Evolutionary conservation across 2,113 vertebrate genomes (phyloP), one percentile per base, ranked within the genome.

Genomic region (Cacatua alba): DNA sequence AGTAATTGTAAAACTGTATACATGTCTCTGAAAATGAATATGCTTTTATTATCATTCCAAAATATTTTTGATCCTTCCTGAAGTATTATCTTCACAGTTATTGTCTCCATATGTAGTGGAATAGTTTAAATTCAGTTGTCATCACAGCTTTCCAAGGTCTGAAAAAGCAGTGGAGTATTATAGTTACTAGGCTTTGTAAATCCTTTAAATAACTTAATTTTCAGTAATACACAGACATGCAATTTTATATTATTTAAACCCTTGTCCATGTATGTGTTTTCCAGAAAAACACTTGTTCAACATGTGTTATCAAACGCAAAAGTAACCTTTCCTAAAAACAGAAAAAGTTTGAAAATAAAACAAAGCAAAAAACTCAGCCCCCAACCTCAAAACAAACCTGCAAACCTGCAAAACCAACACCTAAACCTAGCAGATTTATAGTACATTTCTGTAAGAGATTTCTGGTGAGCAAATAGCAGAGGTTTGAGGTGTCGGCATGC

Each of bases 401-500:
- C 33, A 59, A 46, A 48, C 11, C 10, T 48, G 19, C 6, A 65
- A 81, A 91, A 6, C 5, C 33, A 48, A 35, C 18, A 52, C 6
- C 23, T 72, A 81, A 69, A 37, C 6, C 39, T 35, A 44, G 41
- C 8, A 69, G 33, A 51, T 59, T 51, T 28, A 33, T 18, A 46
- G 23, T 13, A 44, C 13, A 31, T 46, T 63, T 43, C 18, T 1
- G 2, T 20, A 11, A 43, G 23, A 76, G 19, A 13, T 41, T 68
- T 80, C 19, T 25, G 43, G 28, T 4, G 5, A 51, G 7, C 28
- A 76, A 80, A 29, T 37, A 67, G 24, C 13, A 64, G 41, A 59
- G 39, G 25, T 19, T 75, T 57, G 46, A 71, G 57, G 14, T 7
- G 1, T 15, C 4, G 1, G n/a, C 6, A 7, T 12, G 3, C 0